Evolutionary conservation across 2,113 vertebrate genomes (phyloP).

Genomic region (Microcebus tavaratra): DNA sequence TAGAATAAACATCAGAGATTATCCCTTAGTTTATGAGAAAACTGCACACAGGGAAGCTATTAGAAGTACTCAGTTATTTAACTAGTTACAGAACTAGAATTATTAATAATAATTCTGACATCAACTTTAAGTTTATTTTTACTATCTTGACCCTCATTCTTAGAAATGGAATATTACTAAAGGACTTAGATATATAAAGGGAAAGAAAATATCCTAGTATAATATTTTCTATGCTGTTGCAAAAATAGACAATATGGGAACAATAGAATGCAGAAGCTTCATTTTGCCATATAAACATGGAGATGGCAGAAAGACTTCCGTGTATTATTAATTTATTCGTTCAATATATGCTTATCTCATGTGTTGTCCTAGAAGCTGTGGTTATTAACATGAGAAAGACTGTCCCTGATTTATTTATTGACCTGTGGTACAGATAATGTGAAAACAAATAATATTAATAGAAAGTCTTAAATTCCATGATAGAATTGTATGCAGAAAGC

Average conservation of each 20-base stretch:
- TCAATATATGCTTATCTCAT: background rate
- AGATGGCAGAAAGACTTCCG: background rate
- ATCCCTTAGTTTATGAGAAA: background rate
- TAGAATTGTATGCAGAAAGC: background rate
- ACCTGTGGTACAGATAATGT: background rate
- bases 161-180: background rate
- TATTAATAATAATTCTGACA: background rate
- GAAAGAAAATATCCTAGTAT: background rate
- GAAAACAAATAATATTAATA: background rate
- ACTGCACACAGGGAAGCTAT: background rate
- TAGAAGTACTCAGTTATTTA: background rate
- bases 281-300: background rate
- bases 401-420: background rate
- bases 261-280: background rate
- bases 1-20: background rate
- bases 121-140: slow-evolving; percentile 1
- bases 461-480: background rate
- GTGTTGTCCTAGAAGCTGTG: background rate
- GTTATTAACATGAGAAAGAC: background rate
- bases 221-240: background rate
- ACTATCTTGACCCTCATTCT: background rate
- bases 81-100: background rate
- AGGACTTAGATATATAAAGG: background rate
- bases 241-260: background rate
- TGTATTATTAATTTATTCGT: background rate